phyloP scores from a whole-genome alignment of 2,797 vertebrate genomes.

The Tachyglossus aculeatus region DNA sequence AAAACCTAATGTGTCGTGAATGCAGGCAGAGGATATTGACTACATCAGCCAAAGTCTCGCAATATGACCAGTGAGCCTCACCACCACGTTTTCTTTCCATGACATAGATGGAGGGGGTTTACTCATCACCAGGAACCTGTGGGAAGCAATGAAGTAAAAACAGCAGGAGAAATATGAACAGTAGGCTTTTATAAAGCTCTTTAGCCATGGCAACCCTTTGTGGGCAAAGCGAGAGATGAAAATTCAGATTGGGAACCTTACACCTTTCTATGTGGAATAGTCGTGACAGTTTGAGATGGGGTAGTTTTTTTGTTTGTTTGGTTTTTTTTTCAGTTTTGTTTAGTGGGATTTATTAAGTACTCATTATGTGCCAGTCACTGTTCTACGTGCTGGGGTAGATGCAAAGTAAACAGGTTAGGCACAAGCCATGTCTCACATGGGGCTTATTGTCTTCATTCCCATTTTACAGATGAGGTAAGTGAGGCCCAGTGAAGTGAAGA shows the following conservation, averaged over 20 bases:
- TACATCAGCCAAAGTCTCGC: neutral
- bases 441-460: too few species aligned
- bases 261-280: neutral
- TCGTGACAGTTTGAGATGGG: too few species aligned
- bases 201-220: slow-evolving; percentile 8
- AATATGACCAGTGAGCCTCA: neutral
- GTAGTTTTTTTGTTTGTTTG: too few species aligned
- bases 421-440: too few species aligned
- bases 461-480: too few species aligned
- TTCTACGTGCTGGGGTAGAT: too few species aligned
- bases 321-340: too few species aligned
- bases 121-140: neutral
- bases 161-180: neutral
- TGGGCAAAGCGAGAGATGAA: neutral
- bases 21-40: slow-evolving; percentile 8
- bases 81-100: neutral
- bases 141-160: neutral
- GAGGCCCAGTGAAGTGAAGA: too few species aligned
- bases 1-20: neutral
- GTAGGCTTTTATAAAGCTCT: slow-evolving; percentile 1
- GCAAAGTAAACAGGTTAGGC: too few species aligned
- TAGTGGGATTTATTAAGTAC: too few species aligned
- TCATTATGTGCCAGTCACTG: too few species aligned
- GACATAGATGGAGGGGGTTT: neutral
- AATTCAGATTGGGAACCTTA: neutral